Evolutionary conservation across 1,140 invertebrate genomes (phyloP), one percentile per base, ranked within the genome.

Genomic region (Drosophila lini): DNA sequence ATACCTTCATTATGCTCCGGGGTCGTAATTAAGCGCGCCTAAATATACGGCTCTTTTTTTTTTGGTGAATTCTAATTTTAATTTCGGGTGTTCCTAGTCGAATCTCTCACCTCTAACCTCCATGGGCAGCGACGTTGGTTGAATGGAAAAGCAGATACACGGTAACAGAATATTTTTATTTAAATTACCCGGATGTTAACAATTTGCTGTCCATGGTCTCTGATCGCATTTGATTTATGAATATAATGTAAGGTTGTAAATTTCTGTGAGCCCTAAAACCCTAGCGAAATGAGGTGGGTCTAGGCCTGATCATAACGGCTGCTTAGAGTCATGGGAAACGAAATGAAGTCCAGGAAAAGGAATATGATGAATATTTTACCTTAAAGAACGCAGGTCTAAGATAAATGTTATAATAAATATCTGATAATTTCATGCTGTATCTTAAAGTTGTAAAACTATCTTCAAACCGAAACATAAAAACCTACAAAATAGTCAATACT

Each of bases 121-220:
- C 36, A 31, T 22, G n/a, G 44, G 3, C 22, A 56, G 48, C 44
- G 10, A 56, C 56, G 64, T 61, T 63, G 62, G 78, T 78, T 78
- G 83, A 85, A 85, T 83, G 60, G 62, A 79, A 78, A 53, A 62
- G 31, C 38, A 71, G 44, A 71, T 36, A 71, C 52, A 38, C 8
- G 69, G 59, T 41, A 40, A 34, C 52, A 13, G 36, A 77, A 77
- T 38, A 50, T 44, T 86, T 88, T 61, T 79, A 86, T 86, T 86
- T 67, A 86, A 86, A 86, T 86, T 88, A 83, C 82, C 82, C 82
- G 82, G 82, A 86, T 86, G 82, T 74, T 88, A 69, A 61, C 83
- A 86, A 86, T 86, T 86, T 86, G 64, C 80, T 71, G 80, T 76
- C 75, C 63, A 79, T 82, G 83, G 55, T 65, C 67, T 88, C 67